Percentiles rank a stretch among this genome's conserved stretches.
phyloP scores from a whole-genome alignment of 2,797 vertebrate genomes.

The Liasis olivaceus region DNA sequence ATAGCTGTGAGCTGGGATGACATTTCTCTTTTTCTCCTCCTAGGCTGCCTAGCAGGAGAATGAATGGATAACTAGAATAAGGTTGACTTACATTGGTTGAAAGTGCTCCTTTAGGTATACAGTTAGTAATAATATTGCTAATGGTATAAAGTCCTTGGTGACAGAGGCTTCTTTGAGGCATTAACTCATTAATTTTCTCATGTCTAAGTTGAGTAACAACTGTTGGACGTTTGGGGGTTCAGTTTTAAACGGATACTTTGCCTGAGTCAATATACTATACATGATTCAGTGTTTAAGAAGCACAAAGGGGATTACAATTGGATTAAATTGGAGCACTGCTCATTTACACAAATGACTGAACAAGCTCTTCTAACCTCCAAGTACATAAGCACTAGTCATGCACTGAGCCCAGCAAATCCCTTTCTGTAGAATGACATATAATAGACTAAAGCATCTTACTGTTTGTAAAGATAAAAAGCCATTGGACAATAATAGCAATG shows the following conservation, averaged over 20 bases:
- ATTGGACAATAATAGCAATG: slow-evolving; percentile 14
- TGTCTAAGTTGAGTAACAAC: neutral
- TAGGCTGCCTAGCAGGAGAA: neutral
- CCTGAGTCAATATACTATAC: slow-evolving; percentile 50
- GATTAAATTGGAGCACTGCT: slow-evolving; percentile 58
- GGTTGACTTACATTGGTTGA: neutral
- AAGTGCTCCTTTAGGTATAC: neutral
- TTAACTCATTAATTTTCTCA: neutral
- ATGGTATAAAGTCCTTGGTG: neutral
- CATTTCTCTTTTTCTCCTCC: neutral
- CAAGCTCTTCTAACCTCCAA: slow-evolving; percentile 39
- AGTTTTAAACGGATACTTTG: slow-evolving; percentile 36
- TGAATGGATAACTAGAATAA: neutral
- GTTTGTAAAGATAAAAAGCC: slow-evolving; percentile 17
- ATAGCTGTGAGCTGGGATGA: neutral
- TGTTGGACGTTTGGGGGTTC: neutral
- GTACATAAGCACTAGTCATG: slow-evolving; percentile 44
- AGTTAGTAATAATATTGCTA: neutral
- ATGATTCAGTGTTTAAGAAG: slow-evolving; percentile 59
- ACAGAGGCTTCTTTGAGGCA: neutral
- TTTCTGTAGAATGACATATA: slow-evolving; percentile 34
- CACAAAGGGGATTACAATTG: slow-evolving; percentile 63
- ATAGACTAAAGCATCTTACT: slow-evolving; percentile 55
- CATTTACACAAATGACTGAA: slow-evolving; percentile 65
- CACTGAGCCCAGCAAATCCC: slow-evolving; percentile 61